A percentile compares a stretch with the other conserved stretches of the same genome.
Evolutionary conservation across 2,797 vertebrate genomes (phyloP).

Genomic region (Hippoglossus hippoglossus): DNA sequence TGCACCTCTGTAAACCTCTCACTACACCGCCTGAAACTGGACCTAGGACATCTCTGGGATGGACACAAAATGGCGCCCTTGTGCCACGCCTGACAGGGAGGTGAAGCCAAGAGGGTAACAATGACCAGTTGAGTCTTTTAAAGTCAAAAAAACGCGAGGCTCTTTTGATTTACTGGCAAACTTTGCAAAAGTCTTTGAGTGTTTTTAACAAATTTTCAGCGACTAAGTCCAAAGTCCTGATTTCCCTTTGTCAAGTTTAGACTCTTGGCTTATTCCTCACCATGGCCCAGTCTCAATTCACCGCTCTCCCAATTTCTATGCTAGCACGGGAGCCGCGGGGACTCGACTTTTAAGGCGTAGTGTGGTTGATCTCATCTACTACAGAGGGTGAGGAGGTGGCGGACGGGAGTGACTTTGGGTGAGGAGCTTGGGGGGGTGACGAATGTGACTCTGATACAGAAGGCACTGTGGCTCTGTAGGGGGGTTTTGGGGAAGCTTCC

Average conservation of each 20-base stretch:
- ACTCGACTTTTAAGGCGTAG: slow-evolving; percentile 80
- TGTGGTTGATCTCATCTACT: slow-evolving; percentile 70
- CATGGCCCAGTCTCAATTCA: slow-evolving; percentile 42
- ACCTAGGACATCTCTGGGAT: slow-evolving; percentile 40
- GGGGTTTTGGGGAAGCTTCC: slow-evolving; percentile 50
- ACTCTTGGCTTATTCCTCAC: slow-evolving; percentile 40
- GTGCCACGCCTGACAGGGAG: slow-evolving; percentile 20
- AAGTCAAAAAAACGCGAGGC: slow-evolving; percentile 39
- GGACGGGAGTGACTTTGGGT: slow-evolving; percentile 8
- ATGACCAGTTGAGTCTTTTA: slow-evolving; percentile 22
- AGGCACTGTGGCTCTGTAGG: slow-evolving; percentile 86
- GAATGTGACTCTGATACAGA: slow-evolving; percentile 78
- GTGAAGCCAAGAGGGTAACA: slow-evolving; percentile 44
- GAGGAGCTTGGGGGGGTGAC: slow-evolving; percentile 30
- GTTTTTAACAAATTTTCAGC: neutral
- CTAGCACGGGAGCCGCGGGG: slow-evolving; percentile 60
- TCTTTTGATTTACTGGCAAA: slow-evolving; percentile 7
- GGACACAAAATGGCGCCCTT: slow-evolving; percentile 46
- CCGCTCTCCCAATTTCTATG: slow-evolving; percentile 35
- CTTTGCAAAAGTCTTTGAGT: slow-evolving; percentile 22
- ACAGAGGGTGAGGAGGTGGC: slow-evolving; percentile 28
- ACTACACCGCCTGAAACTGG: slow-evolving; percentile 63
- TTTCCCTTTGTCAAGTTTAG: slow-evolving; percentile 23
- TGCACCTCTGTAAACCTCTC: slow-evolving; percentile 73
- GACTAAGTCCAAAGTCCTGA: neutral